phyloP scores from a whole-genome alignment of 1,140 invertebrate species.

The Stenopsyche tienmushanensis region DNA sequence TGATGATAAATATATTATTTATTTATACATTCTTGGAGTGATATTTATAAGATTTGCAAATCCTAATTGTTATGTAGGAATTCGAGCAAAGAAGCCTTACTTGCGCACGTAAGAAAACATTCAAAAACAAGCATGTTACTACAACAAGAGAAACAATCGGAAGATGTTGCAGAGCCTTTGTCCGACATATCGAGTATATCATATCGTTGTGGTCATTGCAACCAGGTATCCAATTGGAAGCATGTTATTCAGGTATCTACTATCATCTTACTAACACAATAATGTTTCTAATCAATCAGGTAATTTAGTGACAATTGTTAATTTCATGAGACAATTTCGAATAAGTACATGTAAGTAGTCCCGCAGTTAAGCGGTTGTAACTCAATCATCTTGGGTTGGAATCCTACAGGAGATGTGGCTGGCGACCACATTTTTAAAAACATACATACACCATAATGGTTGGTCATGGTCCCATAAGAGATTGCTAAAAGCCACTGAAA shows the following conservation, averaged over 20 bases:
- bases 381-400: no score
- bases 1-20: no score
- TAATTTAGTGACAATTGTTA: no score
- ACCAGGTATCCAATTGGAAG: constrained; percentile 76
- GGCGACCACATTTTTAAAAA: no score
- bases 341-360: no score
- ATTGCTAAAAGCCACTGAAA: no score
- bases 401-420: no score
- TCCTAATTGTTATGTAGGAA: constrained; percentile 46
- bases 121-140: constrained; percentile 43
- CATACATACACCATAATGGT: no score
- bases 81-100: constrained; percentile 52
- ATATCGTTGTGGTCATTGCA: constrained; percentile 73
- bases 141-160: constrained; percentile 39
- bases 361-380: no score
- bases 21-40: no score
- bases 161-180: constrained; percentile 47
- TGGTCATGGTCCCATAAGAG: no score
- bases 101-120: constrained; percentile 54
- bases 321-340: no score
- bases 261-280: constrained; percentile 45
- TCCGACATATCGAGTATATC: constrained; percentile 54
- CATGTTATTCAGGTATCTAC: constrained; percentile 74
- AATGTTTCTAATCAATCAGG: constrained; percentile 22
- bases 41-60: constrained; percentile 6